These are phyloP conservation scores for Aporophyla lueneburgensis DNA, from an alignment of 2,888 invertebrate genomes.

Conservation along the genomic window DNA sequence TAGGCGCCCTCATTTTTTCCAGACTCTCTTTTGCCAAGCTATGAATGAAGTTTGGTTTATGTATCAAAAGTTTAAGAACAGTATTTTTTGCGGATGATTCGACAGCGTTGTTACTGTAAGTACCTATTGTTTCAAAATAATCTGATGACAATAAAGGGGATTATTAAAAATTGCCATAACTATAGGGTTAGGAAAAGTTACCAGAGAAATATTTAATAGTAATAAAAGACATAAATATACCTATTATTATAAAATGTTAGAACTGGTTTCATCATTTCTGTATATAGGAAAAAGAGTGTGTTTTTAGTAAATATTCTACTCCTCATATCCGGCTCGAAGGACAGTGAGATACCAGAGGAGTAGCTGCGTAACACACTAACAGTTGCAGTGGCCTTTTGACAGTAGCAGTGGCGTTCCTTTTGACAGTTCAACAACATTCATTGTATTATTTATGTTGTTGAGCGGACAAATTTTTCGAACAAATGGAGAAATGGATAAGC, in stretches of 20 bases:
- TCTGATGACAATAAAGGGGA: constrained; percentile 72
- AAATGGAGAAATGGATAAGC: too few relatives aligned
- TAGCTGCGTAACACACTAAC: too few relatives aligned
- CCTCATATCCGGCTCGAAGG: too few relatives aligned
- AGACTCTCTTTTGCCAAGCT: too few relatives aligned
- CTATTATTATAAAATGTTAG: constrained; percentile 34
- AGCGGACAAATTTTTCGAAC: too few relatives aligned
- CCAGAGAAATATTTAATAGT: constrained; percentile 64
- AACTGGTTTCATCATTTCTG: constrained; percentile 29
- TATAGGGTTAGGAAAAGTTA: constrained; percentile 58
- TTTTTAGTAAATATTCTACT: not conserved
- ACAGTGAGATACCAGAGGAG: too few relatives aligned
- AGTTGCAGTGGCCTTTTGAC: too few relatives aligned
- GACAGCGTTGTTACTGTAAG: constrained; percentile 39
- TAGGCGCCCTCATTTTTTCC: too few relatives aligned
- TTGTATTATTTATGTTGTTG: too few relatives aligned
- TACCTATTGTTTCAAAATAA: constrained; percentile 44
- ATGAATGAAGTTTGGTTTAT: not conserved
- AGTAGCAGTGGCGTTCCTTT: too few relatives aligned
- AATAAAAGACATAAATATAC: constrained; percentile 27
- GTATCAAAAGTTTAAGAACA: too few relatives aligned
- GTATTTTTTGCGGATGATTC: not conserved
- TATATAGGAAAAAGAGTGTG: not conserved
- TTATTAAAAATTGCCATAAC: constrained; percentile 67
- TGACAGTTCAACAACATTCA: too few relatives aligned